Percentiles rank a stretch among this genome's conserved stretches.
Evolutionary conservation across 1,140 invertebrate genomes (phyloP).

Genomic region (Lucilia cuprina): DNA sequence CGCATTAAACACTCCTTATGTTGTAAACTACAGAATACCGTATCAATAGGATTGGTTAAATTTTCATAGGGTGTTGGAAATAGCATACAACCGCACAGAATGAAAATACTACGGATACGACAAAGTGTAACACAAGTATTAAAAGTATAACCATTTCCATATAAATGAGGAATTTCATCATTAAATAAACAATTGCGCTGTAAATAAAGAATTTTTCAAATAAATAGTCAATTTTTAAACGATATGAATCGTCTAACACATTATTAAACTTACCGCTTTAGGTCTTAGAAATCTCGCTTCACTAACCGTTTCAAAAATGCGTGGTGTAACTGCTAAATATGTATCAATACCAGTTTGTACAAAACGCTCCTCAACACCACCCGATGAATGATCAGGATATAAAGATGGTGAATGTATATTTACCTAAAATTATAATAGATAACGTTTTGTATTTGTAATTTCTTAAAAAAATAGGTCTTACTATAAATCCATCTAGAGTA

Average conservation of each 20-base stretch:
- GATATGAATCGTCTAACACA: not conserved
- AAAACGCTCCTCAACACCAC: conserved; percentile 46
- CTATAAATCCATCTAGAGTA: conserved; percentile 55
- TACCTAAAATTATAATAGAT: conserved; percentile 41
- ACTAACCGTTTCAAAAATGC: conserved; percentile 49
- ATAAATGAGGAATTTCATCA: conserved; percentile 62
- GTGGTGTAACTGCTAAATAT: conserved; percentile 44
- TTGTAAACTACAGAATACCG: conserved; percentile 54
- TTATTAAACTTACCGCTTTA: conserved; percentile 43
- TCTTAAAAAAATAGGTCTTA: conserved; percentile 37
- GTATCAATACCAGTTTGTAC: conserved; percentile 42
- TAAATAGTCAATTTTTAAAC: not conserved
- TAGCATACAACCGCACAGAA: conserved; percentile 66
- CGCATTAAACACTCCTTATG: conserved; percentile 53
- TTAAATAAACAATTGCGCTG: conserved; percentile 57
- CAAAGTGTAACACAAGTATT: conserved; percentile 68
- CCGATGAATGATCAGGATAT: conserved; percentile 49
- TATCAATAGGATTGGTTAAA: conserved; percentile 43
- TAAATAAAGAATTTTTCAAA: not conserved
- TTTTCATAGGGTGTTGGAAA: conserved; percentile 64
- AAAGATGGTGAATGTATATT: conserved; percentile 44
- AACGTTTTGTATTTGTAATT: not conserved
- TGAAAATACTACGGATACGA: conserved; percentile 64
- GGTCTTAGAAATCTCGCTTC: conserved; percentile 47
- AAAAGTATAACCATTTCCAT: conserved; percentile 47